Evolutionary conservation across 2,113 vertebrate species (phyloP).

Genomic region (Zosterops lateralis): DNA sequence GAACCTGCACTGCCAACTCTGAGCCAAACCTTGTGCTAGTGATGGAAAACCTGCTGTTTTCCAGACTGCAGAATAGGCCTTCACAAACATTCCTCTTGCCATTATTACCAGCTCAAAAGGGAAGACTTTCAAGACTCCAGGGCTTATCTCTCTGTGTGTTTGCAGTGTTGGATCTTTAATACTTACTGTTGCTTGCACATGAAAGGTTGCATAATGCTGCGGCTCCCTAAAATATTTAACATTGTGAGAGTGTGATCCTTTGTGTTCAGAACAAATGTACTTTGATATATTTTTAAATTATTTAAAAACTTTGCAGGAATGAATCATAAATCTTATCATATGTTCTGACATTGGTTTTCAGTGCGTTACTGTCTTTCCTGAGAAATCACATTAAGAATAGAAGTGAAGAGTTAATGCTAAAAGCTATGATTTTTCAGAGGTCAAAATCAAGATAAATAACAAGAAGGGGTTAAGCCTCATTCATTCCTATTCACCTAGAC

Average conservation of each 20-base stretch:
- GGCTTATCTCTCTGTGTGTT: background rate
- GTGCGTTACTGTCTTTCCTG: background rate
- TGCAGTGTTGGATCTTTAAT: background rate
- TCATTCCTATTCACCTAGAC: background rate
- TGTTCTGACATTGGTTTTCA: background rate
- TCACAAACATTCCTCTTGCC: background rate
- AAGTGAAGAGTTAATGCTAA: background rate
- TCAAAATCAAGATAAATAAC: background rate
- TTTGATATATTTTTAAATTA: background rate
- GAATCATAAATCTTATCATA: background rate
- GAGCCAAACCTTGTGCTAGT: background rate
- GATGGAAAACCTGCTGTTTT: rapidly evolving
- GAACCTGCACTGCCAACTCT: rapidly evolving
- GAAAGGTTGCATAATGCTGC: background rate
- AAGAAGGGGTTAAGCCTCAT: background rate
- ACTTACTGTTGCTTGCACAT: background rate
- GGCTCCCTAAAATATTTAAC: background rate
- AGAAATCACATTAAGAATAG: background rate
- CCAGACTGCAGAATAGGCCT: background rate
- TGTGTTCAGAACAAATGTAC: background rate
- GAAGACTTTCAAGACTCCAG: background rate
- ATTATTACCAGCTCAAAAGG: background rate
- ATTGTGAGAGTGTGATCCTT: background rate
- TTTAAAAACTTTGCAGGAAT: background rate
- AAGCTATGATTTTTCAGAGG: background rate